A percentile compares a stretch with the other conserved stretches of the same genome.
phyloP scores from a whole-genome alignment of 2,113 vertebrate species.

The Aptenodytes forsteri region DNA sequence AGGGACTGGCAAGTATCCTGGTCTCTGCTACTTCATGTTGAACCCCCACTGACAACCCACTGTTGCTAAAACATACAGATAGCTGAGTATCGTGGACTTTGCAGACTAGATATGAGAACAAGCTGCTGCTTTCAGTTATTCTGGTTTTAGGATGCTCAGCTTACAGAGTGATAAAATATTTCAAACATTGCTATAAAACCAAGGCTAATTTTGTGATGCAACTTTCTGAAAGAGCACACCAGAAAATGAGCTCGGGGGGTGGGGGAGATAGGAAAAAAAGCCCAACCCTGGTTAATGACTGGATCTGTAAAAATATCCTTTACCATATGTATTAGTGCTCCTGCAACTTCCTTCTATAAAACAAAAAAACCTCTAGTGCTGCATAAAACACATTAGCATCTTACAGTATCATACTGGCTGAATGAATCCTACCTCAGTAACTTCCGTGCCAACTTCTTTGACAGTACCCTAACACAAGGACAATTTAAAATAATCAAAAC shows the following conservation, averaged over 20 bases:
- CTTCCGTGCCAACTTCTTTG: background rate
- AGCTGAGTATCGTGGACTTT: background rate
- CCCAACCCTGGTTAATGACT: background rate
- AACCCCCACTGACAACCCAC: background rate
- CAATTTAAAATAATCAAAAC: background rate
- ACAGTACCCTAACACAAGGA: background rate
- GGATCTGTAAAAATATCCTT: background rate
- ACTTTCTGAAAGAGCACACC: background rate
- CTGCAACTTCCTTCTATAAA: background rate
- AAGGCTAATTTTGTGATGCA: background rate
- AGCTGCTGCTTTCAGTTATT: background rate
- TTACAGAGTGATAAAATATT: background rate
- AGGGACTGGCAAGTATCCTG: background rate
- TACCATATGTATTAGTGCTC: background rate
- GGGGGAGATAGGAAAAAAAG: background rate
- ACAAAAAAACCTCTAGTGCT: background rate
- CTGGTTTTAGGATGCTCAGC: background rate
- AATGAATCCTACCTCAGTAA: background rate
- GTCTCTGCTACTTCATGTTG: background rate
- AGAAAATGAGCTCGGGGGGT: background rate
- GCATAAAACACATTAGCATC: background rate
- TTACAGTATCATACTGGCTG: background rate
- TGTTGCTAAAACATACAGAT: background rate
- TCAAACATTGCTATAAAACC: background rate
- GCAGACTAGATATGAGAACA: background rate